Percentiles rank a stretch among this genome's conserved stretches.
Conservation (phyloP, 30 jellyfish, hydroid and myxozoan genomes). For the Hydractinia symbiolongicarpus region DNA sequence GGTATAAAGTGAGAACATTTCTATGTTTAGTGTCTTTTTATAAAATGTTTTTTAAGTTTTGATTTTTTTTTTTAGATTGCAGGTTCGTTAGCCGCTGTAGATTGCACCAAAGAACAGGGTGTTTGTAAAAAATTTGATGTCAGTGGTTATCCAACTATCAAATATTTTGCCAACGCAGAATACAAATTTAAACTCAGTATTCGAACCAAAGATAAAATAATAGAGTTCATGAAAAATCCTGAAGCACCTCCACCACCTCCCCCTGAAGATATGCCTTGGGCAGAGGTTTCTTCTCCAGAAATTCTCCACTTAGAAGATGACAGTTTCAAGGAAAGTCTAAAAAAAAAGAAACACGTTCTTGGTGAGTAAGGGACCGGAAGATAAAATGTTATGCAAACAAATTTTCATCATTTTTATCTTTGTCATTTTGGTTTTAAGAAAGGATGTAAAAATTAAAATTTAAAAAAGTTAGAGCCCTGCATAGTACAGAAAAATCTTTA, state of each 20-base stretch:
- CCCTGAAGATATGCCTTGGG: slow-evolving; percentile 84
- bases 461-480: too few relatives aligned
- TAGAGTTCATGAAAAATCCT: slow-evolving; percentile 93
- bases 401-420: too few relatives aligned
- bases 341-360: slow-evolving; percentile 73
- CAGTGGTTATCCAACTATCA: slow-evolving; percentile 85
- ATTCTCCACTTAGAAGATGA: slow-evolving; percentile 64
- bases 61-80: slow-evolving; percentile 31
- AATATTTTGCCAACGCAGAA: slow-evolving; percentile 51
- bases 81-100: slow-evolving; percentile 92
- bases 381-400: too few relatives aligned
- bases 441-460: too few relatives aligned
- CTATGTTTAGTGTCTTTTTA: neutral
- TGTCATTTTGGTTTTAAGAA: too few relatives aligned
- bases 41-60: neutral
- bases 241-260: slow-evolving; percentile 98
- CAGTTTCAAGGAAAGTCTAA: slow-evolving; percentile 60
- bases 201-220: slow-evolving; percentile 58
- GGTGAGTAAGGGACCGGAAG: slow-evolving; percentile 25
- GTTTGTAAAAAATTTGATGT: slow-evolving; percentile 57
- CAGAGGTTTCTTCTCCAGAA: slow-evolving; percentile 60
- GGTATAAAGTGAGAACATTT: neutral
- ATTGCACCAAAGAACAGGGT: slow-evolving; percentile 75
- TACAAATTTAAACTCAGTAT: slow-evolving; percentile 39
- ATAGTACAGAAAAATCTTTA: too few relatives aligned